Conservation (phyloP, 1,140 invertebrate genomes). For the Leptinotarsa texana region DNA sequence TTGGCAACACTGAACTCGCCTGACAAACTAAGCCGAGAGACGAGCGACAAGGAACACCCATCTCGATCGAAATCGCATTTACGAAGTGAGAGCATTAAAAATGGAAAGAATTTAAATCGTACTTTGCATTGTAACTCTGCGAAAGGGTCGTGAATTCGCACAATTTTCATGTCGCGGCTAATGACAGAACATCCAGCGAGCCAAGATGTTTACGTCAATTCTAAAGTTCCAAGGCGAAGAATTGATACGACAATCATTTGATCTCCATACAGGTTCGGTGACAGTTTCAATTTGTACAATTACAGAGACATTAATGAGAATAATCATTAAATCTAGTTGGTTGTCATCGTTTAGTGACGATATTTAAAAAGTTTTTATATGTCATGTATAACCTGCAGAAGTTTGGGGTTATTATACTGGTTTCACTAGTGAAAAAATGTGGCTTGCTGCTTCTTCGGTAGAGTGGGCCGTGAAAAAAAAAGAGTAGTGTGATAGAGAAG, state of each 20-base stretch:
- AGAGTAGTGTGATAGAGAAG: no score
- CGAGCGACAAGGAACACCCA: slow-evolving; percentile 48
- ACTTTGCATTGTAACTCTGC: slow-evolving; percentile 26
- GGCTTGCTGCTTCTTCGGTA: no score
- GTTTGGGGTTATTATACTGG: no score
- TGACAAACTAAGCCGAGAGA: slow-evolving; percentile 39
- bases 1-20: no score
- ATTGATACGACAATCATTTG: neutral
- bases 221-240: neutral
- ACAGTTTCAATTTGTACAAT: no score
- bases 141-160: slow-evolving; percentile 41
- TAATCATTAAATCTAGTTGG: neutral
- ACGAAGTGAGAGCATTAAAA: slow-evolving; percentile 39
- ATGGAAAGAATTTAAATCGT: slow-evolving; percentile 44
- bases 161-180: slow-evolving; percentile 40
- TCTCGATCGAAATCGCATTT: slow-evolving; percentile 49
- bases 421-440: no score
- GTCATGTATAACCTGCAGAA: no score
- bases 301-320: neutral
- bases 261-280: no score
- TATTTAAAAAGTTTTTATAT: neutral
- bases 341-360: neutral
- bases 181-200: slow-evolving; percentile 28
- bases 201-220: slow-evolving; percentile 12
- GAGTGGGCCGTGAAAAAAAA: no score